Conservation (phyloP, 37 sponge, comb jelly and placozoan genomes). For the Haliclona indistincta region DNA sequence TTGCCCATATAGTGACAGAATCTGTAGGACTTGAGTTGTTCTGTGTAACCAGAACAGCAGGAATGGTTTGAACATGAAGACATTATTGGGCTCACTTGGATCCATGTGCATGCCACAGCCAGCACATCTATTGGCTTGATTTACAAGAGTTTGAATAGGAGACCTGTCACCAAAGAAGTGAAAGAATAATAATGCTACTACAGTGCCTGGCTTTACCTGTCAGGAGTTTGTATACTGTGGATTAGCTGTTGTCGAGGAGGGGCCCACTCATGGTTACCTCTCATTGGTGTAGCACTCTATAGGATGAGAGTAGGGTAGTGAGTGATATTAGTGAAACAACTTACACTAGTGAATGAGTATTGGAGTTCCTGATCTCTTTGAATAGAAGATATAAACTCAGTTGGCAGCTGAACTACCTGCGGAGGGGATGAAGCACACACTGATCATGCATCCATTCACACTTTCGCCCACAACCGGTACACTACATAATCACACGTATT, state of each 20-base stretch:
- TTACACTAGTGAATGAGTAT: conserved; percentile 41
- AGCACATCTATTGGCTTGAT: conserved; percentile 89
- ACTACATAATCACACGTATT: too few relatives aligned
- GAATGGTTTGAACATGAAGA: too few relatives aligned
- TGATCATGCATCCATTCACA: too few relatives aligned
- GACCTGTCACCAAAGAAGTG: neutral
- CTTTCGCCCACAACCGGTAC: too few relatives aligned
- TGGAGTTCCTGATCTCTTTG: conserved; percentile 42
- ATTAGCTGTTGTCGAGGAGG: conserved; percentile 96
- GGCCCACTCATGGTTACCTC: conserved; percentile 94
- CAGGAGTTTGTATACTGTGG: conserved; percentile 55
- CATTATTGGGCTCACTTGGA: conserved; percentile 1
- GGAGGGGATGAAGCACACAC: too few relatives aligned
- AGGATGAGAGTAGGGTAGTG: neutral
- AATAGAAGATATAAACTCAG: conserved; percentile 53
- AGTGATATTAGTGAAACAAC: neutral
- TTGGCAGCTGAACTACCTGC: conserved; percentile 44
- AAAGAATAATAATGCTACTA: neutral
- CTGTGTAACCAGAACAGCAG: too few relatives aligned
- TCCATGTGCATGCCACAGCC: conserved; percentile 97
- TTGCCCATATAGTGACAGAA: conserved; percentile 96
- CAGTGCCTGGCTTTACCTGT: neutral
- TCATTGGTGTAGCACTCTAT: conserved; percentile 37
- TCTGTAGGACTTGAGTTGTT: conserved; percentile 71
- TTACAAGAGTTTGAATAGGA: conserved; percentile 40